Base-by-base conservation (phyloP, 2,113 vertebrate genomes). In the Burhinus bistriatus region DNA sequence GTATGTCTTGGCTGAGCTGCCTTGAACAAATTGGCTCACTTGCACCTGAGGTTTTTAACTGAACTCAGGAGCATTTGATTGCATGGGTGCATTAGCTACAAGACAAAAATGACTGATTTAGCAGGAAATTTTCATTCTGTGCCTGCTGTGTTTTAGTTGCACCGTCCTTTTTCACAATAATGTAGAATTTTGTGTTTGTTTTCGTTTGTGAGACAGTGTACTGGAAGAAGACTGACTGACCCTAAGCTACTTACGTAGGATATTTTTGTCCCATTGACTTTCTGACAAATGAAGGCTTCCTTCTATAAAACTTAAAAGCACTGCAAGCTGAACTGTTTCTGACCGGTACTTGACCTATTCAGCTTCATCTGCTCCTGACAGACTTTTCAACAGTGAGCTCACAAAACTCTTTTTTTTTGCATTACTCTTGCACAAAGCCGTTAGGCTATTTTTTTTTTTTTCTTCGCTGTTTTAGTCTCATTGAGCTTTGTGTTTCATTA, bases 231-330 rank as follows among this genome's bases (percentile, higher is more conserved):
- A 49, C 62, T 58, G 57, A 34, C 47, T 94, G 85, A 88, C 69
- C 29, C 64, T 86, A 57, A 90, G 44, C 66, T 90, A 66, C 88
- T 89, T 90, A 83, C 30, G 73, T 42, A 68, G 58, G 78, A 57
- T 87, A 82, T 95, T 93, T 95, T 94, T 93, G 76, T 93, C 38
- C 66, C 52, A 18, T 69, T 93, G 94, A 62, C 90, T 95, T 95
- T 96, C 83, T 97, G 96, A 96, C 87, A 92, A 84, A 96, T 86
- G 90, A 93, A 78, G 71, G 59, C 54, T 90, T 93, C 91, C 85
- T 97, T 96, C 95, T 65, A 89, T 96, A 97, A 97, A 95, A 96
- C 91, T 95, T 98, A 95, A 97, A 96, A 96, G 95, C 92, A 73
- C 15, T 38, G 59, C 83, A 95, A 86, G 83, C 84, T 82, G 94